These are phyloP conservation scores for Drosophila anomalata DNA, from an alignment of 2,888 invertebrate species.

Conservation along the genomic window DNA sequence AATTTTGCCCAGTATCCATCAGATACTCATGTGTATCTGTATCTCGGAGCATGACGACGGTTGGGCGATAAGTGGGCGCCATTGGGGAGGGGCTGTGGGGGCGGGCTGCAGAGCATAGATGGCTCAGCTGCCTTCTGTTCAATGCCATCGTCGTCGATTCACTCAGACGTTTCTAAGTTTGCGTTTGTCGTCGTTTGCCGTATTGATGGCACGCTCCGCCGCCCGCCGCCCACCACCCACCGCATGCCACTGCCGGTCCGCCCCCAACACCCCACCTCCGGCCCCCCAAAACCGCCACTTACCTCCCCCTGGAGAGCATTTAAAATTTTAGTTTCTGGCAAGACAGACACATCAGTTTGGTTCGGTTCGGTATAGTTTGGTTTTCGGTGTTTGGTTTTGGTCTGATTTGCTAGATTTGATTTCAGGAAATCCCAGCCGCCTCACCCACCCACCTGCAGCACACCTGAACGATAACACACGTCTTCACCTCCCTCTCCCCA, in stretches of 20 bases:
- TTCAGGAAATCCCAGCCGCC: conserved; percentile 70
- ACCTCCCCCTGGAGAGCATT: conserved; percentile 43
- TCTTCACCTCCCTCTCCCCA: too few relatives aligned
- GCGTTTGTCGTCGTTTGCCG: conserved; percentile 68
- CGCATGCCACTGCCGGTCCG: not conserved
- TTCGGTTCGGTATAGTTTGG: conserved; percentile 65
- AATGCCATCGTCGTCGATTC: conserved; percentile 63
- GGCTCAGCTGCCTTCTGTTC: conserved; percentile 55
- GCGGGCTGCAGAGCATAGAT: conserved; percentile 8
- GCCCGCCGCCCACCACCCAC: conserved; percentile 36
- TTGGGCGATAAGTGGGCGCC: not conserved
- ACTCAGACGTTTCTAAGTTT: conserved; percentile 69
- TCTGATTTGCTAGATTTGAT: conserved; percentile 82
- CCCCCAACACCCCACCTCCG: not conserved
- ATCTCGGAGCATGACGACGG: conserved; percentile 16
- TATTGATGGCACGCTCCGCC: conserved; percentile 75
- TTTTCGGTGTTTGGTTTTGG: conserved; percentile 58
- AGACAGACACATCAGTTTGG: conserved; percentile 38
- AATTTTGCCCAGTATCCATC: not conserved
- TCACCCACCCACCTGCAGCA: conserved; percentile 47
- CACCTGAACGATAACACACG: not conserved
- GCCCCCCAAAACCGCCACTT: not conserved
- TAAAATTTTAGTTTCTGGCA: conserved; percentile 55
- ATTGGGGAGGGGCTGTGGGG: not conserved
- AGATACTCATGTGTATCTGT: conserved; percentile 35